Conservation (phyloP, 2,888 invertebrate genomes). For the Andricus curvator region DNA sequence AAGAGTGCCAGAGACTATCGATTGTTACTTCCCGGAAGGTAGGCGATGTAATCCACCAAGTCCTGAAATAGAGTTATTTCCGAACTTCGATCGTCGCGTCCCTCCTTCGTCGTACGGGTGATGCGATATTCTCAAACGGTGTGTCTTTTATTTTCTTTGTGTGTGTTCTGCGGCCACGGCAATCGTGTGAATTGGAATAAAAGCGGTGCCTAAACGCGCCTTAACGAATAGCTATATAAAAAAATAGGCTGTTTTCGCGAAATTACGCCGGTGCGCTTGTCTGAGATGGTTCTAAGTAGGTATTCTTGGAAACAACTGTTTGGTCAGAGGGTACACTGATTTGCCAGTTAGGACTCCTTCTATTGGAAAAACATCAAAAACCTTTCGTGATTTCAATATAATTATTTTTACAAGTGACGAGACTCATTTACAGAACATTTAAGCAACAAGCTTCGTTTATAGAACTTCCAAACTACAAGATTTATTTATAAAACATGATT, state of each 20-base stretch:
- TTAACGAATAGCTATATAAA: conserved; percentile 35
- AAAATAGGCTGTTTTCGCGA: background rate
- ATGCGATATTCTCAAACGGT: background rate
- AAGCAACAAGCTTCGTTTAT: too few species aligned
- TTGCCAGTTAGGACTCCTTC: conserved; percentile 25
- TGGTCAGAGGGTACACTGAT: conserved; percentile 12
- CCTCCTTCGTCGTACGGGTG: conserved; percentile 62
- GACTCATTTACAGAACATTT: too few species aligned
- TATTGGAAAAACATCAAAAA: background rate
- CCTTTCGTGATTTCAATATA: background rate
- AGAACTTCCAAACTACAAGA: too few species aligned
- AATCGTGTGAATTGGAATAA: conserved; percentile 45
- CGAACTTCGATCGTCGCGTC: conserved; percentile 61
- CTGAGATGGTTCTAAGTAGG: conserved; percentile 30
- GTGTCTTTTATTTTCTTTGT: background rate
- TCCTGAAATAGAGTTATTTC: conserved; percentile 68
- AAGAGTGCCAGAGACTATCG: conserved; percentile 58
- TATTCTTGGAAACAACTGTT: conserved; percentile 26
- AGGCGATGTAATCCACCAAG: conserved; percentile 62
- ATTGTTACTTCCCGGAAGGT: conserved; percentile 64
- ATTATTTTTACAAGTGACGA: too few species aligned
- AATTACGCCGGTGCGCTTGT: conserved; percentile 40
- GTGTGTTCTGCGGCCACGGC: background rate
- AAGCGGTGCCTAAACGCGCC: conserved; percentile 39
- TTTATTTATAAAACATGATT: too few species aligned